Evolutionary conservation across 2,888 invertebrate genomes (phyloP), one percentile per base, ranked within the genome.

Genomic region (Apamea anceps): DNA sequence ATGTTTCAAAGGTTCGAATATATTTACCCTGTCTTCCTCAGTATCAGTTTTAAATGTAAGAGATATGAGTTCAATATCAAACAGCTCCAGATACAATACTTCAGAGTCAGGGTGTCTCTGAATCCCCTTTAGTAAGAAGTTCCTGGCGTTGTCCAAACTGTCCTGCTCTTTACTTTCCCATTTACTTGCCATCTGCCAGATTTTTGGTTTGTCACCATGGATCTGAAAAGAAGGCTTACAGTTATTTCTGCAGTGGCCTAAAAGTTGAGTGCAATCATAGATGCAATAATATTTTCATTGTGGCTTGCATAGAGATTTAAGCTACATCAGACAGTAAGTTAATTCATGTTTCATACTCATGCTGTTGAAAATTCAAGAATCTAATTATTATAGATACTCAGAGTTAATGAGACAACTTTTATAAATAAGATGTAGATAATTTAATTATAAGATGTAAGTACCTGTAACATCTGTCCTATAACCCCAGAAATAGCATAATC

Each of bases 161-260:
- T 97, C 96, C 83, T 97, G 97, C 83, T 98, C 98, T 89, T 98
- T 97, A 75, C 97, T 97, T 93, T 99, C 98, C 98, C 98, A 98
- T 88, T 97, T 97, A 18, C 98, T 98, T 0, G 99, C 99, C 87
- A 98, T 95, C 79, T 98, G 97, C 99, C 99, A 99, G 83, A 98
- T 96, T 87, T 98, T 97, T 21, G 98, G 98, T 88, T 98, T 98
- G 74, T 98, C 98, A 25, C 98, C 97, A 92, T 98, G 98, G 13
- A 98, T 97, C 97, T 98, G 8, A 97, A 90, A 76, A 77, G n/a
- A n/a, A n/a, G 18, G 0, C 0, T 54, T 32, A 2, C 5, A 42
- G 28, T 74, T 67, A 54, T 25, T 60, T n/a, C 37, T 37, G 18
- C 37, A 57, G 6, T 37, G 18, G 3, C 25, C 5, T 8, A 51